Percentiles rank a stretch among this genome's conserved stretches.
Evolutionary conservation across 2,888 invertebrate species (phyloP).

Genomic region (Ischnus inquisitorius): DNA sequence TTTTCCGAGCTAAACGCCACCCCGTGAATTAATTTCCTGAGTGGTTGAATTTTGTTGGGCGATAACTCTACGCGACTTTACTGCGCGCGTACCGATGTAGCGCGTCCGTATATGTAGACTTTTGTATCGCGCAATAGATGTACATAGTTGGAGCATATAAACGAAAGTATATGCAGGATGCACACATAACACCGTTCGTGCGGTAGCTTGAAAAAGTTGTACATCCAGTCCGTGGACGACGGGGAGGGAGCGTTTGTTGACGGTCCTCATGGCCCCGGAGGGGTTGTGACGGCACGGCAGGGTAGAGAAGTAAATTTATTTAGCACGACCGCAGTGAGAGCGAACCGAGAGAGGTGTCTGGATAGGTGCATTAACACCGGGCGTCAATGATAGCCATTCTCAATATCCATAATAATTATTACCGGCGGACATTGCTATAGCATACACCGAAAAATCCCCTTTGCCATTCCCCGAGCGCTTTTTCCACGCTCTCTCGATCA

Average conservation of each 20-base stretch:
- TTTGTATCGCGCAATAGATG: neutral
- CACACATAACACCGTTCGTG: slow-evolving; percentile 46
- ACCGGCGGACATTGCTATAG: slow-evolving; percentile 64
- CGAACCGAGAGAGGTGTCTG: slow-evolving; percentile 45
- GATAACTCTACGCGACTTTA: slow-evolving; percentile 68
- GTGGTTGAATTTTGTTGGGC: slow-evolving; percentile 69
- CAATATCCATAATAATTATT: slow-evolving; percentile 83
- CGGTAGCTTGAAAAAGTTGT: slow-evolving; percentile 68
- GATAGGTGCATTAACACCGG: slow-evolving; percentile 77
- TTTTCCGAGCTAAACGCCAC: slow-evolving; percentile 61
- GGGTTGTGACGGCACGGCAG: slow-evolving; percentile 57
- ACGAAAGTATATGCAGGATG: slow-evolving; percentile 28
- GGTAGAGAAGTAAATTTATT: slow-evolving; percentile 77
- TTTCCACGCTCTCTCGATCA: slow-evolving; percentile 3
- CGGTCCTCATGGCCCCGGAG: slow-evolving; percentile 50
- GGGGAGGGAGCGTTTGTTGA: slow-evolving; percentile 65
- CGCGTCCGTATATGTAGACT: slow-evolving; percentile 21
- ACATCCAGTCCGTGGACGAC: slow-evolving; percentile 53
- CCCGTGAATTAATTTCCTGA: slow-evolving; percentile 69
- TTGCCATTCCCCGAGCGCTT: neutral
- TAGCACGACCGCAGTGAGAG: slow-evolving; percentile 70
- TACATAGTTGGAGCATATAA: neutral
- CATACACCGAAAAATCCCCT: slow-evolving; percentile 62
- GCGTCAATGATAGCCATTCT: slow-evolving; percentile 82
- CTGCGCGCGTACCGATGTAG: slow-evolving; percentile 54